Evolutionary conservation across 2,113 vertebrate species (phyloP), one percentile per base, ranked within the genome.

Genomic region (Echinops telfairi): DNA sequence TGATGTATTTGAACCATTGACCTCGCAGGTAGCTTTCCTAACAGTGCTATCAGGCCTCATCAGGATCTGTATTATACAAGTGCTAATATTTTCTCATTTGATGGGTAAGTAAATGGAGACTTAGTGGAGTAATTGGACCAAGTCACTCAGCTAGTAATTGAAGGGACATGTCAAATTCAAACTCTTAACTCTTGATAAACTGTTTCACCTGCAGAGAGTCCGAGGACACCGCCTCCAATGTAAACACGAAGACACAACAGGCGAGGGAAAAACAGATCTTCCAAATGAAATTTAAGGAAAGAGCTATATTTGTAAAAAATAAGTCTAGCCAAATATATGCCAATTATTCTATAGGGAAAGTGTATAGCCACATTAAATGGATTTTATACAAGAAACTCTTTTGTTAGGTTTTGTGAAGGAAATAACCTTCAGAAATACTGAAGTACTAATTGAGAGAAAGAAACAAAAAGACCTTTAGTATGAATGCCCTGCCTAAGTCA

Each of bases 301-400:
- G 25, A 27, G 71, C 11, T 60, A 29, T 36, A 9, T 80, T 60
- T 68, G 47, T 53, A 8, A 53, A 53, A 53, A 53, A 10, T 14
- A 5, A 83, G 7, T 80, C 77, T 94, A 73, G 36, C 80, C 33
- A 78, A 93, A 71, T 90, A 4, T 27, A 83, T 75, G 70, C 75
- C 76, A 57, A 79, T 89, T 77, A 91, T 85, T 82, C 33, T 17
- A 43, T 43, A 62, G 36, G 38, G 16, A 80, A 97, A 53, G 88
- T 60, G 25, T 31, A 71, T 6, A 66, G 38, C 16, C 73, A 23
- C 36, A 5, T 76, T 40, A 27, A 40, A 36, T 11, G 40, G 2
- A 83, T 88, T 86, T 93, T 81, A 77, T 1, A 16, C 64, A 85
- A 62, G n/a, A 86, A 94, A 91, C 6, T 57, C 83, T 81, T 86